Base-by-base conservation (phyloP, 2,888 invertebrate species). In the Formica aserva region DNA sequence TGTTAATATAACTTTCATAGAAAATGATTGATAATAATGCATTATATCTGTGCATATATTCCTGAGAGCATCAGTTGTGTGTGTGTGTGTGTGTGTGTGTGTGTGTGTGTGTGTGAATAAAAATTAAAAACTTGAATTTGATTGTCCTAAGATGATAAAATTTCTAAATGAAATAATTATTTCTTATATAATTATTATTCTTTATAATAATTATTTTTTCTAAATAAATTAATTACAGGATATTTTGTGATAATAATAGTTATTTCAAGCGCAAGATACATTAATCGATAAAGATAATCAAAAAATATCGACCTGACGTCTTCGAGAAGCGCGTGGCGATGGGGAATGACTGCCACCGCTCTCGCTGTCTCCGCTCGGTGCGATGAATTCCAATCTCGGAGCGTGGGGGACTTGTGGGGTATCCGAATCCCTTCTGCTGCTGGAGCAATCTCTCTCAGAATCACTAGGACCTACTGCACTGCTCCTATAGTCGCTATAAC, bases 401-500 rank as follows among this genome's bases (percentile, higher is more conserved):
- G 96, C 91, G 15, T 92, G 92, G 0, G 88, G 87, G 48, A 87
- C 90, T 62, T 95, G 95, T 60, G 95, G 93, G 76, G 95, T 95
- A 92, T 97, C 97, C 0, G 97, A 97, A 92, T 97, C 97, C 82
- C 97, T 95, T 88, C 97, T 95, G 84, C 95, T 93, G 88, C 97
- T 97, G 82, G 97, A 97, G 94, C 97, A 97, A 95, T 98, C 98
- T 94, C 97, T 97, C 94, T 98, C 98, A 90, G 98, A 98, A 95
- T 98, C 98, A 92, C 98, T 98, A 87, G 98, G 98, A 90, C 97
- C 98, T 92, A 98, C 96, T 94, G 97, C 98, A 95, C 97, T 97
- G 96, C 98, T 98, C 95, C 98, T 97, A 96, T 98, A 98, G 96
- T 98, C 98, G 96, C 98, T 98, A 96, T 95, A 96, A 94, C 89